Conservation (phyloP, 1,140 invertebrate species). For the Diorhabda sublineata region DNA sequence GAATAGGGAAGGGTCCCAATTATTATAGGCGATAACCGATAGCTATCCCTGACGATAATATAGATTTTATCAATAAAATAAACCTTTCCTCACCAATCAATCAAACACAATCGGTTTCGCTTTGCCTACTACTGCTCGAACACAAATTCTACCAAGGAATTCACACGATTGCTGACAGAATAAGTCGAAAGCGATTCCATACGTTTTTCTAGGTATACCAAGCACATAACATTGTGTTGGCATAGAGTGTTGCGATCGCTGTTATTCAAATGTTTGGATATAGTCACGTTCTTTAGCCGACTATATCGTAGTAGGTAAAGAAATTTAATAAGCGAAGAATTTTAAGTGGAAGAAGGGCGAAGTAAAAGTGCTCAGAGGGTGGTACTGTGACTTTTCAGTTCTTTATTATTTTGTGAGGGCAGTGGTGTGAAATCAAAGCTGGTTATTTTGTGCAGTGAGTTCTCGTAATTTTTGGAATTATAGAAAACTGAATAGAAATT, state of each 20-base stretch:
- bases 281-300: not conserved
- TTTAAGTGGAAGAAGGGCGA: not conserved
- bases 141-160: not conserved
- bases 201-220: not conserved
- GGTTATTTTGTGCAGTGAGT: too few relatives aligned
- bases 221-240: not conserved
- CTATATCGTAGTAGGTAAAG: not conserved
- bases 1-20: too few relatives aligned
- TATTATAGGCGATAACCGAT: not conserved
- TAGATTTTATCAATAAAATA: not conserved
- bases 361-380: not conserved
- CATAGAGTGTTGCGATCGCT: not conserved
- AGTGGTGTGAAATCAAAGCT: not conserved
- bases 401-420: not conserved
- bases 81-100: not conserved
- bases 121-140: not conserved
- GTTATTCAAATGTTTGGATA: not conserved
- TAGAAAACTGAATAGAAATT: too few relatives aligned
- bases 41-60: not conserved
- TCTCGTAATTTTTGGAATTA: too few relatives aligned
- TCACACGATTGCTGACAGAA: too few relatives aligned
- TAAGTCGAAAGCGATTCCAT: not conserved
- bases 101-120: not conserved
- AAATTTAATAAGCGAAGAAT: conserved; percentile 3
- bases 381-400: not conserved